These are phyloP conservation scores for Osmerus mordax DNA, from an alignment of 2,113 vertebrate species.

Conservation along the genomic window DNA sequence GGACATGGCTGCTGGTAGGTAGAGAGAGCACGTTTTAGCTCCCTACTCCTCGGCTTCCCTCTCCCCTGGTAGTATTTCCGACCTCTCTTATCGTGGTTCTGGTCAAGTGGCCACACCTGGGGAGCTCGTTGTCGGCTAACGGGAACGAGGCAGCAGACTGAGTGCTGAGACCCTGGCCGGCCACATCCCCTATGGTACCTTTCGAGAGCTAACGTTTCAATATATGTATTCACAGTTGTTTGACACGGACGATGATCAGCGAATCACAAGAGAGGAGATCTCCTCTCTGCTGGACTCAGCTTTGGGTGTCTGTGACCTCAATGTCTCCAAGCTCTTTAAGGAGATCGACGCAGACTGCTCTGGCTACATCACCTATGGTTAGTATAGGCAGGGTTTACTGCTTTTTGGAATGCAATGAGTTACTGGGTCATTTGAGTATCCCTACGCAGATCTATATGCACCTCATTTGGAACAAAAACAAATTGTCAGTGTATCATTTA, in stretches of 20 bases:
- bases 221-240: conserved; percentile 77
- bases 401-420: not conserved
- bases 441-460: not conserved
- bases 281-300: conserved; percentile 82
- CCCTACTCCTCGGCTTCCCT: too few species aligned
- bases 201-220: not conserved
- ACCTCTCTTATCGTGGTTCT: too few species aligned
- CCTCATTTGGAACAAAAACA: not conserved
- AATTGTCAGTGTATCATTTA: conserved; percentile 40
- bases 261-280: conserved; percentile 85
- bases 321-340: conserved; percentile 84
- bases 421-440: not conserved
- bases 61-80: too few species aligned
- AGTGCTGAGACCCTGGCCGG: too few species aligned
- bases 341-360: conserved; percentile 85
- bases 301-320: conserved; percentile 83
- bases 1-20: too few species aligned
- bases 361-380: conserved; percentile 84
- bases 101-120: too few species aligned
- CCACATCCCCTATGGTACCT: not conserved
- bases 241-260: conserved; percentile 86
- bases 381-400: conserved; percentile 49
- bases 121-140: too few species aligned
- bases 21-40: too few species aligned
- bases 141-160: too few species aligned